A percentile compares a stretch with the other conserved stretches of the same genome.
phyloP scores from a whole-genome alignment of 1,140 invertebrate species.

The Dolichoris vasculosae region DNA sequence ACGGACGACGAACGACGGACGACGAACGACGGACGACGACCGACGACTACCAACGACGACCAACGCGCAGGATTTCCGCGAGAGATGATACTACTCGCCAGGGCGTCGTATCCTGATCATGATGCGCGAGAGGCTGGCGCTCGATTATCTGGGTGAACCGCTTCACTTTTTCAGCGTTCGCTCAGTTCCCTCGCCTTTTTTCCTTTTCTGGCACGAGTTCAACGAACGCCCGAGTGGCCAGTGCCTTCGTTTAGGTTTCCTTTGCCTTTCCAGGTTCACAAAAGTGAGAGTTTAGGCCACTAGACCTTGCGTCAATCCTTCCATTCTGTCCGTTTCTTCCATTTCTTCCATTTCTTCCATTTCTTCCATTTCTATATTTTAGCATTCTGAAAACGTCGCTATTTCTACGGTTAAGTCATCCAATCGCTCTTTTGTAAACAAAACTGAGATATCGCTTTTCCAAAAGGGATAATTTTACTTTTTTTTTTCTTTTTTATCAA shows the following conservation, averaged over 20 bases:
- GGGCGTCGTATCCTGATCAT: slow-evolving; percentile 13
- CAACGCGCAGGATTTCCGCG: slow-evolving; percentile 48
- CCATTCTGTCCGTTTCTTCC: neutral
- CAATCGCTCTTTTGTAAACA: neutral
- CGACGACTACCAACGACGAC: no score
- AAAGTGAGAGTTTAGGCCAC: neutral
- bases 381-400: neutral
- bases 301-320: neutral
- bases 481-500: no score
- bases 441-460: no score
- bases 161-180: neutral
- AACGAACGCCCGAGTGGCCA: neutral
- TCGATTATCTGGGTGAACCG: neutral
- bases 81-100: slow-evolving; percentile 18
- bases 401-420: neutral
- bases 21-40: no score
- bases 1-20: no score
- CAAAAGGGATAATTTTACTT: no score
- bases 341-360: neutral
- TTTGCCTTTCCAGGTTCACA: neutral
- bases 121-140: slow-evolving; percentile 9
- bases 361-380: neutral
- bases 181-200: neutral
- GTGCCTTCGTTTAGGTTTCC: neutral
- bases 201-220: neutral